These are phyloP conservation scores for Pteronotus mesoamericanus DNA, from an alignment of 2,797 vertebrate species.

Conservation along the genomic window DNA sequence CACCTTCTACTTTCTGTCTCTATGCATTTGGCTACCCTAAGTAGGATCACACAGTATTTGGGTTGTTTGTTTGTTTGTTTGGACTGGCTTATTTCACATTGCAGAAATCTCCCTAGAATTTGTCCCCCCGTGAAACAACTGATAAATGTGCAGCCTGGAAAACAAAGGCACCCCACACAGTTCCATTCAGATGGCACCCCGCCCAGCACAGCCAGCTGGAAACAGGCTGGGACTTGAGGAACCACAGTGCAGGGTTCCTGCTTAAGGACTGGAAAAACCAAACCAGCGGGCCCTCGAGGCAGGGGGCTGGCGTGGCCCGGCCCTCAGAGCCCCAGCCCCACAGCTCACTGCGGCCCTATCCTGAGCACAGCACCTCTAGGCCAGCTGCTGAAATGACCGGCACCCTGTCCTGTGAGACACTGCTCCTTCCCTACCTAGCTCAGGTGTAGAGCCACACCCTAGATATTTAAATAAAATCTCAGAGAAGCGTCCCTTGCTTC, in stretches of 20 bases:
- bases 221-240: not conserved
- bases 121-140: not conserved
- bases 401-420: fast-evolving
- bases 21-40: not conserved
- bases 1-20: not conserved
- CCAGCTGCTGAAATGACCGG: not conserved
- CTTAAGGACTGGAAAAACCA: not conserved
- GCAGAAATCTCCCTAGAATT: not conserved
- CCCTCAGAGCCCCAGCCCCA: not conserved
- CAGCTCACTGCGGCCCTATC: not conserved
- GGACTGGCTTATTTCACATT: not conserved
- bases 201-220: not conserved
- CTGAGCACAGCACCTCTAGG: not conserved
- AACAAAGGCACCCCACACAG: not conserved
- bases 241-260: not conserved
- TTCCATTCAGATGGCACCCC: not conserved
- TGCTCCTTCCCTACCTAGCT: not conserved
- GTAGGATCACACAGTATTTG: not conserved
- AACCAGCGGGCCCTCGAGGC: not conserved
- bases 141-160: not conserved
- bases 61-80: not conserved
- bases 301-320: not conserved
- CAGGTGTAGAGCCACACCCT: not conserved
- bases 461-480: not conserved
- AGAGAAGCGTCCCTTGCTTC: not conserved